Percentiles rank a stretch among this genome's conserved stretches.
Conservation (phyloP, 2,797 vertebrate species). For the Silurus aristotelis region DNA sequence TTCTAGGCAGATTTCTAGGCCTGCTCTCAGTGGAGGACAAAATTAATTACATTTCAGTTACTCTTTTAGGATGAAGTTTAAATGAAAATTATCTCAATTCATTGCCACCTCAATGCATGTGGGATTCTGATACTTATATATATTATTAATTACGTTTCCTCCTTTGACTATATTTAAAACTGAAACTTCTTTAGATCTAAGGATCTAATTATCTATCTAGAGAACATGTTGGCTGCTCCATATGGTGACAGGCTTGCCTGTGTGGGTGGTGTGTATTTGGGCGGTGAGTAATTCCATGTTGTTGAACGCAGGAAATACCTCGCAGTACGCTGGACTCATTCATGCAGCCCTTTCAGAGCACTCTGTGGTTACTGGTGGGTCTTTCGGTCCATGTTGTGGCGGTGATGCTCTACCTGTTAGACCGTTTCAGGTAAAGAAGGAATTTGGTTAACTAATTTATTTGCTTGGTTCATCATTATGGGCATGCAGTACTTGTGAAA, state of each 20-base stretch:
- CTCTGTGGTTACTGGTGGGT: slow-evolving; percentile 96
- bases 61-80: slow-evolving; percentile 12
- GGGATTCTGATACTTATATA: neutral
- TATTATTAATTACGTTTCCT: slow-evolving; percentile 46
- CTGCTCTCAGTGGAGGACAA: slow-evolving; percentile 41
- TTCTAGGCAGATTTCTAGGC: slow-evolving; percentile 32
- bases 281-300: slow-evolving; percentile 47
- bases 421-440: slow-evolving; percentile 87
- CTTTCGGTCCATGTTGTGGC: slow-evolving; percentile 98
- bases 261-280: slow-evolving; percentile 52
- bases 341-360: slow-evolving; percentile 99
- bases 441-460: slow-evolving; percentile 27
- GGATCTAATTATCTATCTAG: slow-evolving; percentile 48
- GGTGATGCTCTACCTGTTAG: slow-evolving; percentile 98
- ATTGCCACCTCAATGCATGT: neutral
- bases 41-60: slow-evolving; percentile 47
- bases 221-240: slow-evolving; percentile 43
- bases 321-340: slow-evolving; percentile 98
- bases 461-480: neutral
- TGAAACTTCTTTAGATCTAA: slow-evolving; percentile 25
- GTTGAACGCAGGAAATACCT: slow-evolving; percentile 90
- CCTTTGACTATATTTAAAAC: slow-evolving; percentile 38
- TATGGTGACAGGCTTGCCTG: slow-evolving; percentile 49
- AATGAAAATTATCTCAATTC: slow-evolving; percentile 35
- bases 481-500: neutral